Percentiles rank a stretch among this genome's conserved stretches.
phyloP scores from a whole-genome alignment of 2,888 invertebrate species.

The Apodemia hepburni region DNA sequence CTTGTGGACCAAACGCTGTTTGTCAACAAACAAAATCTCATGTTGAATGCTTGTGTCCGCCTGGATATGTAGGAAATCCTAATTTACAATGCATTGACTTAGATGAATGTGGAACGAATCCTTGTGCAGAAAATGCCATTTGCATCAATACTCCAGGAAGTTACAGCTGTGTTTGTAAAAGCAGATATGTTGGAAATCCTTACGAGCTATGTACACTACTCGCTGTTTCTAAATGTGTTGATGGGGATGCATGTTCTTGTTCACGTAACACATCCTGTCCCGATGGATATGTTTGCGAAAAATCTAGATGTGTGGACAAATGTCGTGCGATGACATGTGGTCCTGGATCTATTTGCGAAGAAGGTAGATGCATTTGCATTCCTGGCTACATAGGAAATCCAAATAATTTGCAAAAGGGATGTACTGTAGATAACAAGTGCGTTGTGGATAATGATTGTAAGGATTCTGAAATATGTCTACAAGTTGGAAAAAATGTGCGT shows the following conservation, averaged over 20 bases:
- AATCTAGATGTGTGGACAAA: conserved; percentile 86
- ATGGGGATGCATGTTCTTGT: conserved; percentile 86
- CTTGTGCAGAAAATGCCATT: conserved; percentile 91
- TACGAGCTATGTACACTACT: conserved; percentile 89
- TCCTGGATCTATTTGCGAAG: conserved; percentile 89
- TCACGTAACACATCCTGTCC: conserved; percentile 87
- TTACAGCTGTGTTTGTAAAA: conserved; percentile 94
- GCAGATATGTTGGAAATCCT: conserved; percentile 92
- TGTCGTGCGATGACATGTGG: conserved; percentile 90
- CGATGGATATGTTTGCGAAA: conserved; percentile 86
- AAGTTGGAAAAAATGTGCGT: conserved; percentile 86
- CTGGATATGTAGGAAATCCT: conserved; percentile 92
- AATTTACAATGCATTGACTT: conserved; percentile 92
- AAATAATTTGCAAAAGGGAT: conserved; percentile 84
- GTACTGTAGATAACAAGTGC: conserved; percentile 87
- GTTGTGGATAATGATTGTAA: conserved; percentile 90
- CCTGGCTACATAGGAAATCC: conserved; percentile 89
- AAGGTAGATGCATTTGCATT: conserved; percentile 89
- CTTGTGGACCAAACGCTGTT: conserved; percentile 89
- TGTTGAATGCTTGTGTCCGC: conserved; percentile 90
- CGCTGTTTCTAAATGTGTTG: conserved; percentile 84
- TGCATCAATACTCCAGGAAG: conserved; percentile 95
- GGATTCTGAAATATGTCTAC: conserved; percentile 93
- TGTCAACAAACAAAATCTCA: conserved; percentile 88
- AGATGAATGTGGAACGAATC: conserved; percentile 89